These are phyloP conservation scores for Takifugu ocellatus DNA, from an alignment of 2,797 vertebrate species.

Conservation along the genomic window DNA sequence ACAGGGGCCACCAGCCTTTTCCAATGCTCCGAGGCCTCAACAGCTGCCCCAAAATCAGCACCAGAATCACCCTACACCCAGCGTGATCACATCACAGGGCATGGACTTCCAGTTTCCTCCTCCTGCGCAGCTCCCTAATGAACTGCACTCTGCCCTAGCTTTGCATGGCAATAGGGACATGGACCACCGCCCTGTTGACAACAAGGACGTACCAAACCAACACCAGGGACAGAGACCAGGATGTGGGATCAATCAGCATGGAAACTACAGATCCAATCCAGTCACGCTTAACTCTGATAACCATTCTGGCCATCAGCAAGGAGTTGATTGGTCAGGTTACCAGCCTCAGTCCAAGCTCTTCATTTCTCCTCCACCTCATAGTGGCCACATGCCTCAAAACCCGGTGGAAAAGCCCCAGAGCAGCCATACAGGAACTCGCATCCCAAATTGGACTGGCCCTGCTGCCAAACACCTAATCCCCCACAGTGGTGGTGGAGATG, in stretches of 20 bases:
- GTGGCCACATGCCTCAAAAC: slow-evolving; percentile 39
- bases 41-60: slow-evolving; percentile 51
- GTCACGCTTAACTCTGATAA: slow-evolving; percentile 56
- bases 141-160: slow-evolving; percentile 67
- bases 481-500: slow-evolving; percentile 35
- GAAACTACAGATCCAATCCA: slow-evolving; percentile 46
- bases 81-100: slow-evolving; percentile 51
- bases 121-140: slow-evolving; percentile 67
- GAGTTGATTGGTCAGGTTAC: slow-evolving; percentile 65
- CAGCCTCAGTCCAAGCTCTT: slow-evolving; percentile 64
- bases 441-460: slow-evolving; percentile 47
- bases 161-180: slow-evolving; percentile 61
- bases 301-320: slow-evolving; percentile 49
- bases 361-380: slow-evolving; percentile 27
- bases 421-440: slow-evolving; percentile 35
- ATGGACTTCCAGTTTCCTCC: slow-evolving; percentile 66
- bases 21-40: slow-evolving; percentile 44
- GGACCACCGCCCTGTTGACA: slow-evolving; percentile 65
- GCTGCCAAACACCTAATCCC: slow-evolving; percentile 11
- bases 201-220: slow-evolving; percentile 42
- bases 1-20: slow-evolving; percentile 53
- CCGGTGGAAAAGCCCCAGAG: slow-evolving; percentile 43
- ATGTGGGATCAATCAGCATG: slow-evolving; percentile 72
- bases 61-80: slow-evolving; percentile 33
- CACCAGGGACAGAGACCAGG: slow-evolving; percentile 61